These are phyloP conservation scores for Amphipoea oculea DNA, from an alignment of 2,888 invertebrate species.

Conservation along the genomic window DNA sequence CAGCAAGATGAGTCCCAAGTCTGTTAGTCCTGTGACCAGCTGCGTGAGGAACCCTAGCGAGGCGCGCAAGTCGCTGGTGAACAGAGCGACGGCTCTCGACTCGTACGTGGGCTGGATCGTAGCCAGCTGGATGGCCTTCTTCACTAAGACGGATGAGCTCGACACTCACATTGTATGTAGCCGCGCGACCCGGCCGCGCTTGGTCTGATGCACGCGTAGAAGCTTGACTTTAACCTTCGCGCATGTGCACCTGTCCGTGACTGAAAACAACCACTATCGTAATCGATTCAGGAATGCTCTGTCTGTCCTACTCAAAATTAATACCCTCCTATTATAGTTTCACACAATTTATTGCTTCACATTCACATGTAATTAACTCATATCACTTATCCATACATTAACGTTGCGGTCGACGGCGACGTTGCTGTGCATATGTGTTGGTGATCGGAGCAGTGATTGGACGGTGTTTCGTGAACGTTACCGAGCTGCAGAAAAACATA, in stretches of 20 bases:
- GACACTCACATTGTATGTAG: slow-evolving; percentile 87
- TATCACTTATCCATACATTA: slow-evolving; percentile 62
- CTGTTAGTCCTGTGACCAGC: slow-evolving; percentile 64
- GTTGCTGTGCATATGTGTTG: slow-evolving; percentile 61
- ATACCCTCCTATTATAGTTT: slow-evolving; percentile 10
- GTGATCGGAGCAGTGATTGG: slow-evolving; percentile 81
- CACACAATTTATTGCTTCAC: slow-evolving; percentile 44
- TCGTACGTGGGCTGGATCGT: slow-evolving; percentile 87
- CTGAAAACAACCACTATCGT: slow-evolving; percentile 24
- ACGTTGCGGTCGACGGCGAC: slow-evolving; percentile 62
- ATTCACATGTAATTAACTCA: slow-evolving; percentile 35
- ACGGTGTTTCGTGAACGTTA: slow-evolving; percentile 82
- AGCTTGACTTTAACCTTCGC: slow-evolving; percentile 45
- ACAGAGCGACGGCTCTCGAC: slow-evolving; percentile 85
- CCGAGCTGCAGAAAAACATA: slow-evolving; percentile 68
- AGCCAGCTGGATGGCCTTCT: slow-evolving; percentile 86
- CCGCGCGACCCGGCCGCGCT: slow-evolving; percentile 50
- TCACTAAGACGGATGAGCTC: slow-evolving; percentile 81
- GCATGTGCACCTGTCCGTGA: slow-evolving; percentile 63
- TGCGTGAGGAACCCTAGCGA: slow-evolving; percentile 82
- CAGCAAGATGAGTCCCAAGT: slow-evolving; percentile 73
- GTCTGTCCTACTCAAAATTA: slow-evolving; percentile 14
- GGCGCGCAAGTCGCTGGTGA: slow-evolving; percentile 81
- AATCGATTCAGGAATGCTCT: slow-evolving; percentile 15
- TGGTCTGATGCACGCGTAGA: slow-evolving; percentile 51